Percentiles rank a stretch among this genome's conserved stretches.
Conservation (phyloP, 2,797 vertebrate species). For the Enteromius trimaculatus region DNA sequence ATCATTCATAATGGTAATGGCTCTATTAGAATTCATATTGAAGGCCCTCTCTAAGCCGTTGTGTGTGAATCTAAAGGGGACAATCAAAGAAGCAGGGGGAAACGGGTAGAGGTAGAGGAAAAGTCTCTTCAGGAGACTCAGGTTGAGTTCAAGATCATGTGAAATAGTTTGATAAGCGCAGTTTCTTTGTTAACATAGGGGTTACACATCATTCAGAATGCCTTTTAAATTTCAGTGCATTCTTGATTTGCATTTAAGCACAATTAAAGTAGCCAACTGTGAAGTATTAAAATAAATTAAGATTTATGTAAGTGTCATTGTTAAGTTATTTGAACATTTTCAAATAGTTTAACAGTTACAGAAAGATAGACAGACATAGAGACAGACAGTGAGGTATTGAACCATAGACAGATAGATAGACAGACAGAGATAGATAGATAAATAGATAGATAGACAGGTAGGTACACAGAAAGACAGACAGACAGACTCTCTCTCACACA, state of each 20-base stretch:
- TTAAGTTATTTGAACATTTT: background rate
- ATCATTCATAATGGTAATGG: constrained; percentile 51
- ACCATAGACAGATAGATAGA: too few relatives aligned
- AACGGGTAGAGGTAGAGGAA: background rate
- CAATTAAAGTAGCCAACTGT: background rate
- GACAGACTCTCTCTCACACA: too few relatives aligned
- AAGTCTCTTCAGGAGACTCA: background rate
- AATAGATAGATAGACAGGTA: too few relatives aligned
- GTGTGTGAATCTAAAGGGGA: constrained; percentile 37
- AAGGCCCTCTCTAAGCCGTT: constrained; percentile 24
- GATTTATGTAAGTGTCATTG: background rate
- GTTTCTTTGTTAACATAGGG: background rate
- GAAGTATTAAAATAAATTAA: background rate
- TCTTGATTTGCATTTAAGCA: background rate
- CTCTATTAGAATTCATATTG: constrained; percentile 45
- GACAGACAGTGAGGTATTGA: too few relatives aligned
- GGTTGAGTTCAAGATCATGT: constrained; percentile 1
- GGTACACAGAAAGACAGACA: too few relatives aligned
- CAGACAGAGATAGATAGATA: too few relatives aligned
- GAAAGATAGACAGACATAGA: background rate
- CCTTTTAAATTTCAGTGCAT: background rate
- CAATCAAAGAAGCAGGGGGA: constrained; percentile 18
- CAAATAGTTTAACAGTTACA: background rate
- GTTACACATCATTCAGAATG: background rate
- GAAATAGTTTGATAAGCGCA: background rate